Conservation (phyloP, 2,113 vertebrate species). For the Tragelaphus strepsiceros region DNA sequence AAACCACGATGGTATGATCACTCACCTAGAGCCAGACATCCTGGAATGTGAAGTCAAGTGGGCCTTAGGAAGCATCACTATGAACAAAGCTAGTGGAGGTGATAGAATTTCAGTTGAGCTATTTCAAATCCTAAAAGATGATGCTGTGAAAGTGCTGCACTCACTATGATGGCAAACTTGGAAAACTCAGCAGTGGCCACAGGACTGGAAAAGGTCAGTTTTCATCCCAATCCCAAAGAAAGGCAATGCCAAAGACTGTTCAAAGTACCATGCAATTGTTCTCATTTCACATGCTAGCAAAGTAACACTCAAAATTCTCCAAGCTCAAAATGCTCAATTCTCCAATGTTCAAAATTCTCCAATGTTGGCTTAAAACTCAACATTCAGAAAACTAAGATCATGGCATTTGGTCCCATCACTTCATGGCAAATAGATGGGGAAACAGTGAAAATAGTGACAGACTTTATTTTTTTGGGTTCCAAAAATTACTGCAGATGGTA, state of each 20-base stretch:
- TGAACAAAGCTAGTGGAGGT: not conserved
- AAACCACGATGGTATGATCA: not conserved
- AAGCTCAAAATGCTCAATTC: not conserved
- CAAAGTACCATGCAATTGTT: rapidly evolving
- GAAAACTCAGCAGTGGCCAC: not conserved
- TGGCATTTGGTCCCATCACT: not conserved
- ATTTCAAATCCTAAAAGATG: too few relatives aligned
- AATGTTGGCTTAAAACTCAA: not conserved
- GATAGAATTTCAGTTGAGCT: not conserved
- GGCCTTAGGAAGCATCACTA: not conserved
- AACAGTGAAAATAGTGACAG: not conserved
- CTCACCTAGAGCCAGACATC: not conserved
- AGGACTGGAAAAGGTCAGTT: not conserved
- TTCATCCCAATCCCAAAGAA: not conserved
- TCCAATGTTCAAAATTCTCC: not conserved
- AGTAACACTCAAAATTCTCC: not conserved
- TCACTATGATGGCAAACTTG: not conserved
- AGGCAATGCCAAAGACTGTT: not conserved
- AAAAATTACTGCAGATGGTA: not conserved
- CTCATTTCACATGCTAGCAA: not conserved
- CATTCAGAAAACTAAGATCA: not conserved
- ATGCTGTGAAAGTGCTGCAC: too few relatives aligned
- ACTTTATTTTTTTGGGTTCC: not conserved
- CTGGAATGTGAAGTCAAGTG: not conserved
- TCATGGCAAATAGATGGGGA: not conserved